Base-by-base conservation (phyloP, 2,888 invertebrate genomes). In the Gastrophysa polygoni region DNA sequence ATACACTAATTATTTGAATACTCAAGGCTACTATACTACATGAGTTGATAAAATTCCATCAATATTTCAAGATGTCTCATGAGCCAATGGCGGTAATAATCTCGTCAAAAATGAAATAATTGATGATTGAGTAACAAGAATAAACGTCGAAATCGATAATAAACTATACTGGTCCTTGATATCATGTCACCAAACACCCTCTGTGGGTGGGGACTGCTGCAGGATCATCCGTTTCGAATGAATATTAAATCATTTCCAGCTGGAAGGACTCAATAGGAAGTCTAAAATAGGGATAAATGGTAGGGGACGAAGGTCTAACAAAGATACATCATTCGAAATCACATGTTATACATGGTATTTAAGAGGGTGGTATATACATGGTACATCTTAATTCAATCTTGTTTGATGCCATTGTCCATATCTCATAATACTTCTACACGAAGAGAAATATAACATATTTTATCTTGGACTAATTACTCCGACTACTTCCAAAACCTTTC, bases 201-300 rank as follows among this genome's bases (percentile, higher is more conserved):
- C 11, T 29, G 52, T 21, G 52, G 21, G 20, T 38, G 52, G 21
- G 14, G 38, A 57, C 17, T 50, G 50, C 28, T 60, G 51, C 51
- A 54, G 52, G 32, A 59, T 60, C 57, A 64, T 64, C 59, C 63
- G 38, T 75, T 77, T 75, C 77, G 76, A 77, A 77, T 78, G 78
- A 78, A 77, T 78, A 78, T 78, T 78, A 77, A 78, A 78, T 78
- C 77, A 78, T 78, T 78, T 77, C 76, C 77, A 75, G 68, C 75
- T 74, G 76, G 76, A 75, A 73, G 71, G 69, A 68, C 72, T 66
- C 71, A 74, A 66, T 58, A 58, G 64, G 60, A 63, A 60, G 51
- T 64, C 32, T 49, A 44, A 64, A 64, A 48, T 48, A 38, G 57
- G 61, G 58, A 50, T 51, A 51, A 57, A 47, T 21, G 20, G 16